phyloP scores from a whole-genome alignment of 2,113 vertebrate species.

The Genyomyrus donnyi region DNA sequence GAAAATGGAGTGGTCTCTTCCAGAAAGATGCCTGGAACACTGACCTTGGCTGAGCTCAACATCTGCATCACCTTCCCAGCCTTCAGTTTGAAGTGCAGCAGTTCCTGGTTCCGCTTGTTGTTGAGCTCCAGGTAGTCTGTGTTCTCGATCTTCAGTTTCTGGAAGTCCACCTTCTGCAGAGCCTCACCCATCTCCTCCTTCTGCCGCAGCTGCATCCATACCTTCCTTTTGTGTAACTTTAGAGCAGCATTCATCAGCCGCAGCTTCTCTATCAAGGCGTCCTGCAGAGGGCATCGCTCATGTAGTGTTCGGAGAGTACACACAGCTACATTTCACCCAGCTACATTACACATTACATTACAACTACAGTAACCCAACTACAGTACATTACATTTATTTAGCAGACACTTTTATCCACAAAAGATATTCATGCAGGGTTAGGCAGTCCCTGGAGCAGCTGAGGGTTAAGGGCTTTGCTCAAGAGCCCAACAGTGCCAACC shows the following conservation, averaged over 20 bases:
- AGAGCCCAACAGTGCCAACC: not conserved
- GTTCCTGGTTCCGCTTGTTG: constrained; percentile 54
- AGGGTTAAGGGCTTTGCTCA: not conserved
- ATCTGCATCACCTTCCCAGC: constrained; percentile 48
- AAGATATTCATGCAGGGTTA: not conserved
- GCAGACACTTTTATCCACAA: not conserved
- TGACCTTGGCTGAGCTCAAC: constrained; percentile 58
- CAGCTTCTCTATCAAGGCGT: constrained; percentile 61
- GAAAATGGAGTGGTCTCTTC: not conserved
- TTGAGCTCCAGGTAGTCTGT: constrained; percentile 52
- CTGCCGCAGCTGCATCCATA: constrained; percentile 54
- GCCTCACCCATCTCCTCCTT: constrained; percentile 61
- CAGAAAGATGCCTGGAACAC: not conserved
- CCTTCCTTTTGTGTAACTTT: constrained; percentile 57
- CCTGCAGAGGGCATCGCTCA: constrained; percentile 39
- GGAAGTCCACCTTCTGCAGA: constrained; percentile 50
- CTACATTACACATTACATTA: too few relatives aligned
- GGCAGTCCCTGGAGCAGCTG: not conserved
- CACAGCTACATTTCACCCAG: not conserved
- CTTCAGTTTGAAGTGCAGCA: constrained; percentile 57
- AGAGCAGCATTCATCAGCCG: constrained; percentile 58
- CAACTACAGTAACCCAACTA: not conserved
- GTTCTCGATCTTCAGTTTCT: constrained; percentile 65
- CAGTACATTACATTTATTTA: not conserved
- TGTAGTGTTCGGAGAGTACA: not conserved